phyloP scores from a whole-genome alignment of 2,113 vertebrate species.

The Pangasianodon gigas region DNA sequence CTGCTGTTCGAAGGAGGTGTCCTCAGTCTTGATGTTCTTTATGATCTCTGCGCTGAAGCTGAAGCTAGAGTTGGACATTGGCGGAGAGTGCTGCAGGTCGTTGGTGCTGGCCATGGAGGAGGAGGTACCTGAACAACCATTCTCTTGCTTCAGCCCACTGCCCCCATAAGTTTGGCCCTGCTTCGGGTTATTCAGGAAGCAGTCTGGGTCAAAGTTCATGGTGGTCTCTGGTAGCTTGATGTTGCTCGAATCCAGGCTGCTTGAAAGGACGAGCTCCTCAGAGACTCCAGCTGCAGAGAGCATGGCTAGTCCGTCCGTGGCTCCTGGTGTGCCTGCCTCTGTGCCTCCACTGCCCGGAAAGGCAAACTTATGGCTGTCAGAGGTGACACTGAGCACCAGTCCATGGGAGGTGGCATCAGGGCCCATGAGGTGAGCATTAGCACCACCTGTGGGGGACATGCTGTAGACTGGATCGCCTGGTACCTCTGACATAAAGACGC shows the following conservation, averaged over 20 bases:
- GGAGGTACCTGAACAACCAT: conserved; percentile 70
- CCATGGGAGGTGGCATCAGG: conserved; percentile 87
- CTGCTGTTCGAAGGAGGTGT: conserved; percentile 98
- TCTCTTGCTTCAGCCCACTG: conserved; percentile 88
- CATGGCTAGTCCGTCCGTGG: conserved; percentile 86
- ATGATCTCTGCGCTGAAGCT: conserved; percentile 83
- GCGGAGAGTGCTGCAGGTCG: conserved; percentile 80
- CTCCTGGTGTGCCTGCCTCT: conserved; percentile 63
- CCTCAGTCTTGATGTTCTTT: conserved; percentile 97
- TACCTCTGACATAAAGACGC: conserved; percentile 97
- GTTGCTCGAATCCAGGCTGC: conserved; percentile 85
- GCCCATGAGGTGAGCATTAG: conserved; percentile 92
- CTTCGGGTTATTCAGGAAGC: conserved; percentile 99
- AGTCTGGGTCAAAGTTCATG: conserved; percentile 99
- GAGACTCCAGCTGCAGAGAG: conserved; percentile 85
- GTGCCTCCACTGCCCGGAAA: conserved; percentile 83
- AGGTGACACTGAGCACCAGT: conserved; percentile 88
- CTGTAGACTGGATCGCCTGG: conserved; percentile 92
- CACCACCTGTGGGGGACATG: conserved; percentile 92
- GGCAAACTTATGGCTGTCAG: conserved; percentile 96
- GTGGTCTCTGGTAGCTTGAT: conserved; percentile 94
- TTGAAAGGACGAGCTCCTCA: conserved; percentile 94
- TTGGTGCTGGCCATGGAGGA: conserved; percentile 72
- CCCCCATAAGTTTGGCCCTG: conserved; percentile 99
- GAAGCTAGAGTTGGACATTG: conserved; percentile 82